Percentiles rank a stretch among this genome's conserved stretches.
phyloP scores from a whole-genome alignment of 2,797 vertebrate species.

The Oreortyx pictus region DNA sequence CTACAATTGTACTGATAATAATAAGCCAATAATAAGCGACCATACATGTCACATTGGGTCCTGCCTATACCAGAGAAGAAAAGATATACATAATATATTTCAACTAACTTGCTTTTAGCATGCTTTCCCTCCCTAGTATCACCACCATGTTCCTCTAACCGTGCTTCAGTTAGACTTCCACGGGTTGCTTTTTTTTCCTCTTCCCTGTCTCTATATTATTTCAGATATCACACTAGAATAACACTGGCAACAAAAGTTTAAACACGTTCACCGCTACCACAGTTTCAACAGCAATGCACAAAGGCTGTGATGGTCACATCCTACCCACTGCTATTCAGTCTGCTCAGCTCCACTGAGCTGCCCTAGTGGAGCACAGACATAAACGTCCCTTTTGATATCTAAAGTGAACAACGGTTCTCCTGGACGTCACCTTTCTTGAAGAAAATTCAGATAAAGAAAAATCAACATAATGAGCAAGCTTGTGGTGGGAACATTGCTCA shows the following conservation, averaged over 20 bases:
- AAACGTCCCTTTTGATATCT: background rate
- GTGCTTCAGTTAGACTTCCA: background rate
- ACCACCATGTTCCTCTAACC: background rate
- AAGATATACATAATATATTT: background rate
- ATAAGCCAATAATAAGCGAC: background rate
- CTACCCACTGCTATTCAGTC: background rate
- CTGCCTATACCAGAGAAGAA: background rate
- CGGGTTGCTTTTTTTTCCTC: background rate
- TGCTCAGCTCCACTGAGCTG: background rate
- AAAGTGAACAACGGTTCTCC: background rate
- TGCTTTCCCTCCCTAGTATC: background rate
- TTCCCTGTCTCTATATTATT: background rate
- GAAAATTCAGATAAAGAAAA: conserved; percentile 9
- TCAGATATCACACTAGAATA: background rate
- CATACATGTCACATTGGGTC: background rate
- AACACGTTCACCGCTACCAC: background rate
- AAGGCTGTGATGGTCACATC: background rate
- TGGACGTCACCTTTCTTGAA: background rate
- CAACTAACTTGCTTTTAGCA: background rate
- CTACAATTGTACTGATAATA: background rate
- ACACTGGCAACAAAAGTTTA: background rate
- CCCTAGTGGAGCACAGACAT: background rate
- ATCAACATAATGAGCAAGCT: background rate
- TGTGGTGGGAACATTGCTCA: background rate
- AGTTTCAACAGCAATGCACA: background rate